Conservation (phyloP, 2,888 invertebrate genomes). For the Drosophila atripex region DNA sequence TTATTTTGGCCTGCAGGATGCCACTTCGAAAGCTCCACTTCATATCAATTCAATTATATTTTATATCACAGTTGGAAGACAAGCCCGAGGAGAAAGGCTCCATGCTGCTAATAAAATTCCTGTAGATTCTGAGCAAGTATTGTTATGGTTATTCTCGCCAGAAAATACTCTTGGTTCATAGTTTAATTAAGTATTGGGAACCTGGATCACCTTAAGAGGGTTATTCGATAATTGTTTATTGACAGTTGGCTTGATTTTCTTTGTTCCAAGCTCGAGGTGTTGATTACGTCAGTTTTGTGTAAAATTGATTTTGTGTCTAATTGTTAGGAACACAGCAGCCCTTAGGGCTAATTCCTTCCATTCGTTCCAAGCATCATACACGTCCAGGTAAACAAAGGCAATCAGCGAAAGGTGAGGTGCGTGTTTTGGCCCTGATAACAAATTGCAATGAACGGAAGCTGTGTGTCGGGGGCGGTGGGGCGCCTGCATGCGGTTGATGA, state of each 20-base stretch:
- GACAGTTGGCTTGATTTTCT: constrained; percentile 19
- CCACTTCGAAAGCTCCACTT: constrained; percentile 35
- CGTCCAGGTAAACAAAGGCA: constrained; percentile 21
- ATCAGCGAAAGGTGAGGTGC: constrained; percentile 28
- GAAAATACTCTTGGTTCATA: neutral
- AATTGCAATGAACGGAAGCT: constrained; percentile 27
- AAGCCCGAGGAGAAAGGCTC: constrained; percentile 17
- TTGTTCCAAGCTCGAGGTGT: constrained; percentile 21
- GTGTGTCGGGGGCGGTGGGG: constrained; percentile 11
- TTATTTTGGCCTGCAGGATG: constrained; percentile 24
- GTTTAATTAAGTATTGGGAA: constrained; percentile 9
- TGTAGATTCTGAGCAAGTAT: constrained; percentile 1
- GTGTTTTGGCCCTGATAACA: constrained; percentile 41
- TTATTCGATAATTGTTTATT: constrained; percentile 20
- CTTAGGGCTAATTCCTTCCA: constrained; percentile 27
- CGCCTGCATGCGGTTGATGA: constrained; percentile 31
- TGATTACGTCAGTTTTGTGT: constrained; percentile 27
- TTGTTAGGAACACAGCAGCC: constrained; percentile 24
- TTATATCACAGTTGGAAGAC: constrained; percentile 45
- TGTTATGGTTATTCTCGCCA: neutral
- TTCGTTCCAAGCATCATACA: constrained; percentile 13
- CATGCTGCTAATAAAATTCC: constrained; percentile 20
- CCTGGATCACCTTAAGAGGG: constrained; percentile 10
- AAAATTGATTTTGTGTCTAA: constrained; percentile 44
- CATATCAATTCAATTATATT: constrained; percentile 53